Conservation (phyloP, 2,797 vertebrate genomes). For the Eutrigla gurnardus region DNA sequence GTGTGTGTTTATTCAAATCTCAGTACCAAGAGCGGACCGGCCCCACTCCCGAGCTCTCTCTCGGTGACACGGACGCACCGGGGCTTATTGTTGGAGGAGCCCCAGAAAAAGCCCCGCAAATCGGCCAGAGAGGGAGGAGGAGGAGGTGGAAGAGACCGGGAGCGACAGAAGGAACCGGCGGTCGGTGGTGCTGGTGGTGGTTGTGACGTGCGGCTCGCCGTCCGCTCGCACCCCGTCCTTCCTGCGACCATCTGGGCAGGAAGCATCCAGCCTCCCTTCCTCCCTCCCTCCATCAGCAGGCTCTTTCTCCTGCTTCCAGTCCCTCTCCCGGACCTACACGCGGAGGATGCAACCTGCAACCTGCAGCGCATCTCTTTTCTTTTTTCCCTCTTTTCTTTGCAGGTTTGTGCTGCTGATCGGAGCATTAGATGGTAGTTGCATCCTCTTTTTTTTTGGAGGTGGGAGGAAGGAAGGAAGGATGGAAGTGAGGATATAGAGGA, state of each 20-base stretch:
- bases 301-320: slow-evolving; percentile 9
- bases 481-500: slow-evolving; percentile 11
- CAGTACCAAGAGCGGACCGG: slow-evolving; percentile 95
- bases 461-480: slow-evolving; percentile 32
- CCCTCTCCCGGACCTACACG: slow-evolving; percentile 48
- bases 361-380: slow-evolving; percentile 14
- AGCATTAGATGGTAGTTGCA: slow-evolving; percentile 9
- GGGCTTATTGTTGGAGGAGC: slow-evolving; percentile 87
- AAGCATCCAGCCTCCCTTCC: slow-evolving; percentile 25
- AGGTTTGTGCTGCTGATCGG: slow-evolving; percentile 20
- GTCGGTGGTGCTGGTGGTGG: neutral
- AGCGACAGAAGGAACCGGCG: slow-evolving; percentile 40
- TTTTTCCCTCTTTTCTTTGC: neutral
- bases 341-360: slow-evolving; percentile 53
- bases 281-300: slow-evolving; percentile 34
- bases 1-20: slow-evolving; percentile 92
- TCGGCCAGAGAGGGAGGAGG: slow-evolving; percentile 35
- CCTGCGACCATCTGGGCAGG: slow-evolving; percentile 33
- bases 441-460: slow-evolving; percentile 13
- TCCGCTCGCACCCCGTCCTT: slow-evolving; percentile 34
- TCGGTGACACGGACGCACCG: slow-evolving; percentile 71
- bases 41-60: slow-evolving; percentile 87
- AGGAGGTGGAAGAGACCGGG: slow-evolving; percentile 60
- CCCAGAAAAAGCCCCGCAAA: slow-evolving; percentile 86
- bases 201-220: neutral